Conservation (phyloP, 2,113 vertebrate genomes). For the Phalacrocorax pelagicus region DNA sequence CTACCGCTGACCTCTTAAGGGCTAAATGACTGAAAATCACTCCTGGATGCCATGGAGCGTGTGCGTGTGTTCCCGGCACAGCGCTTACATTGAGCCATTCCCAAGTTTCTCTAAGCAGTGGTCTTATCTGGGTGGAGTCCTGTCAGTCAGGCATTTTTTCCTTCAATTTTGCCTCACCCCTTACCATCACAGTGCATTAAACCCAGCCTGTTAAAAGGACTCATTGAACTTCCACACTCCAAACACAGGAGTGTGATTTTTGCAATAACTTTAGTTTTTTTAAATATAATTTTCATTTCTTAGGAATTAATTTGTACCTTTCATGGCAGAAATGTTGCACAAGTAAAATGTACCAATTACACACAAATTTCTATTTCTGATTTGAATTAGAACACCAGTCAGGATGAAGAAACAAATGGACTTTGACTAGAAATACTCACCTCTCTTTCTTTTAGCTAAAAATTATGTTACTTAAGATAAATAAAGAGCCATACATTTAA, state of each 20-base stretch:
- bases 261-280: neutral
- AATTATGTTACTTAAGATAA: neutral
- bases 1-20: constrained; percentile 17
- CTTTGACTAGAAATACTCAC: neutral
- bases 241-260: neutral
- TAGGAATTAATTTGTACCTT: neutral
- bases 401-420: neutral
- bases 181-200: neutral
- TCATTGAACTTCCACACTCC: neutral
- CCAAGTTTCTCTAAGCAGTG: constrained; percentile 11
- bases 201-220: neutral
- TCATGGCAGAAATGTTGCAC: neutral
- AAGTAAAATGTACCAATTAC: neutral
- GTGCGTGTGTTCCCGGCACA: constrained; percentile 45
- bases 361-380: neutral
- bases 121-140: constrained; percentile 57
- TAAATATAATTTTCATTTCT: neutral
- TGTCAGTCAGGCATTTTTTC: constrained; percentile 53
- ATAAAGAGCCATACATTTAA: neutral
- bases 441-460: neutral
- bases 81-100: neutral
- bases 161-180: constrained; percentile 33
- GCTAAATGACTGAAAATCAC: constrained; percentile 33
- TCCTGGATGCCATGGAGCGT: neutral
- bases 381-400: neutral